Percentiles rank a stretch among this genome's conserved stretches.
Conservation (phyloP, 2,888 invertebrate species). For the Oscheius myriophilus region DNA sequence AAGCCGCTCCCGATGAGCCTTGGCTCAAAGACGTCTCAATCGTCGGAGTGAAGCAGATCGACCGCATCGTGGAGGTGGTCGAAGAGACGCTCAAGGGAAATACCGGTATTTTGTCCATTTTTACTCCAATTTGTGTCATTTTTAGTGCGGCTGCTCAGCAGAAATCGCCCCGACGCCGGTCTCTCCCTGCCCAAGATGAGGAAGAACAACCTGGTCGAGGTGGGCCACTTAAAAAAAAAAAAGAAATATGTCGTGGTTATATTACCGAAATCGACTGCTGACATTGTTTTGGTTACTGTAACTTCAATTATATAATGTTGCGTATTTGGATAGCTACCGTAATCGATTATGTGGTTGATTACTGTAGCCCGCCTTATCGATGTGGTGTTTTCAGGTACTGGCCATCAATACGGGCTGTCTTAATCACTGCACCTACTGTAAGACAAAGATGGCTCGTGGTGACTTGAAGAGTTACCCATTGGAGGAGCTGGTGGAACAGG, state of each 20-base stretch:
- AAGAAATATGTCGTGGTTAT: constrained; percentile 71
- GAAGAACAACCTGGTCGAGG: constrained; percentile 94
- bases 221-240: constrained; percentile 74
- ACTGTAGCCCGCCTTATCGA: neutral
- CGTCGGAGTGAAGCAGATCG: constrained; percentile 98
- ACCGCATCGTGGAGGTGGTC: constrained; percentile 94
- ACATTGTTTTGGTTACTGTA: too few relatives aligned
- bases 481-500: constrained; percentile 61
- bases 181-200: constrained; percentile 90
- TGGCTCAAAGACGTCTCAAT: constrained; percentile 81
- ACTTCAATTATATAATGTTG: too few relatives aligned
- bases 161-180: constrained; percentile 81
- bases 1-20: constrained; percentile 77
- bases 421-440: constrained; percentile 98
- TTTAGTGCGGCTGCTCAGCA: constrained; percentile 47
- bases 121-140: neutral
- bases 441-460: constrained; percentile 86
- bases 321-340: too few relatives aligned
- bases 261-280: too few relatives aligned
- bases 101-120: constrained; percentile 26
- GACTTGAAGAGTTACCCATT: constrained; percentile 87
- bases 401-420: constrained; percentile 78
- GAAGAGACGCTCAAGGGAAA: constrained; percentile 93
- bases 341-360: too few relatives aligned
- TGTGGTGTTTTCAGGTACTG: constrained; percentile 35